Percentiles rank a stretch among this genome's conserved stretches.
Evolutionary conservation across 2,888 invertebrate species (phyloP).

Genomic region (Amiota communis): DNA sequence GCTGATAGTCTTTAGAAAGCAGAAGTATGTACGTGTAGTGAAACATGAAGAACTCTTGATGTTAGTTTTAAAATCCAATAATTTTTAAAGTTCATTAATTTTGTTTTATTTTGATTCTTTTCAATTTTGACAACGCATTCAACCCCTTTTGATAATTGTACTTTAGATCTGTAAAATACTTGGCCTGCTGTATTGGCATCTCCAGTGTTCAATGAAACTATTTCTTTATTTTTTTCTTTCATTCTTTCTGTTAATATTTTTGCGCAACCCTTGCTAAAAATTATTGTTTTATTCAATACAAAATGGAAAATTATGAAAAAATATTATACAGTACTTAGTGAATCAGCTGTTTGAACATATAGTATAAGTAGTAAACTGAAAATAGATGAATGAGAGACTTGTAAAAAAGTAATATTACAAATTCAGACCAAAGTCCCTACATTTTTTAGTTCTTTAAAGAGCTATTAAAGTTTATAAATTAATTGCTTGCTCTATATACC

Average conservation of each 20-base stretch:
- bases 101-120: constrained; percentile 20
- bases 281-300: too few relatives aligned
- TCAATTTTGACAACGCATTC: constrained; percentile 9
- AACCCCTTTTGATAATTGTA: constrained; percentile 21
- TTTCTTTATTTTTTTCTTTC: constrained; percentile 37
- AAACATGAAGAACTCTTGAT: constrained; percentile 13
- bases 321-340: too few relatives aligned
- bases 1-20: too few relatives aligned
- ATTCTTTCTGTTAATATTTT: constrained; percentile 36
- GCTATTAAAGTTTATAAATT: too few relatives aligned
- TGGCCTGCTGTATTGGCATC: too few relatives aligned
- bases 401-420: too few relatives aligned
- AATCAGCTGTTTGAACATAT: neutral
- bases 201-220: neutral
- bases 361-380: neutral
- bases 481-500: too few relatives aligned
- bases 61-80: constrained; percentile 8
- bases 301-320: too few relatives aligned
- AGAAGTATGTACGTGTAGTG: neutral
- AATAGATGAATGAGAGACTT: too few relatives aligned
- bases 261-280: constrained; percentile 48
- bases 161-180: too few relatives aligned
- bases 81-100: constrained; percentile 28
- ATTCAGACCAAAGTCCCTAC: too few relatives aligned
- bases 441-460: too few relatives aligned